Evolutionary conservation across 2,113 vertebrate genomes (phyloP).

Genomic region (Sorex fumeus): DNA sequence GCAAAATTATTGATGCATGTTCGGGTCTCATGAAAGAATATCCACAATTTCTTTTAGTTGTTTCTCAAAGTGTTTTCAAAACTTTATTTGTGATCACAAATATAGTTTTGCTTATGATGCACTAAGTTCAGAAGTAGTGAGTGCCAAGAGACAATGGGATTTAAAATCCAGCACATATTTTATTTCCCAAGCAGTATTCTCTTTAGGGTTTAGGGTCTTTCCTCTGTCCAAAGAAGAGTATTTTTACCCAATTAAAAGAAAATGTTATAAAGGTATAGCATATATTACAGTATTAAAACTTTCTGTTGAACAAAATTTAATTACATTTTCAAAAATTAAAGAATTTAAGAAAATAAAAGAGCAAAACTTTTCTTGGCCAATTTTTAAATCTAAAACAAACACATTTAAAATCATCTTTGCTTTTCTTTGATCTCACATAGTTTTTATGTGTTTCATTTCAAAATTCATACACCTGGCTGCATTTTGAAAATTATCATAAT

Average conservation of each 20-base stretch:
- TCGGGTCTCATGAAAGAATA: background rate
- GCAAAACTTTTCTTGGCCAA: background rate
- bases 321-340: background rate
- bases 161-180: background rate
- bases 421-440: background rate
- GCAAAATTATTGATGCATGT: background rate
- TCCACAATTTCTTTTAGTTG: background rate
- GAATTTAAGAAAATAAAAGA: conserved; percentile 31
- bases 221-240: background rate
- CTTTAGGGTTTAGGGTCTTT: background rate
- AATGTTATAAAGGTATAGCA: background rate
- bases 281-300: too few relatives aligned
- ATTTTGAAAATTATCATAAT: conserved; percentile 40
- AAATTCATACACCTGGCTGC: background rate
- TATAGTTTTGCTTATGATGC: background rate
- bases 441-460: conserved; percentile 15
- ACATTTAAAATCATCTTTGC: background rate
- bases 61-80: background rate
- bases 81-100: background rate
- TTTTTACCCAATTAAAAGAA: background rate
- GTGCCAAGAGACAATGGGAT: background rate
- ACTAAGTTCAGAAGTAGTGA: background rate
- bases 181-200: background rate
- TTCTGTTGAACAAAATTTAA: too few relatives aligned
- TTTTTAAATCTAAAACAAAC: background rate